A percentile compares a stretch with the other conserved stretches of the same genome.
These are phyloP conservation scores for Acanthornis magna DNA, from an alignment of 2,797 vertebrate genomes.

Conservation along the genomic window DNA sequence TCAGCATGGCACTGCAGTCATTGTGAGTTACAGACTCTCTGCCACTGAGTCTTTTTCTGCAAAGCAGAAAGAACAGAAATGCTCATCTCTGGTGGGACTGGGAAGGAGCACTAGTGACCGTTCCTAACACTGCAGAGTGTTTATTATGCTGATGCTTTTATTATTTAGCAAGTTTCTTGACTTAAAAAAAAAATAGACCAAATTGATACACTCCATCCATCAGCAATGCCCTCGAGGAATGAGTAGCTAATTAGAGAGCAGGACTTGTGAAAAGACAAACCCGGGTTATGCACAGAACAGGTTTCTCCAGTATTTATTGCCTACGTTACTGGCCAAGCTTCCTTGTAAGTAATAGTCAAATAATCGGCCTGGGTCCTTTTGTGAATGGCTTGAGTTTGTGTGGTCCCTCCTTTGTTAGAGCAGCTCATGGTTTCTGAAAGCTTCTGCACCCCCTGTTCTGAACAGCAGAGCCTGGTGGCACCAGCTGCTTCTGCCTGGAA, in stretches of 20 bases:
- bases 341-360: constrained; percentile 64
- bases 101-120: neutral
- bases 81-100: neutral
- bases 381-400: constrained; percentile 62
- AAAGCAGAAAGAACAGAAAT: neutral
- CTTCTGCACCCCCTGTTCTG: constrained; percentile 52
- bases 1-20: neutral
- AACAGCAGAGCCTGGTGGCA: constrained; percentile 50
- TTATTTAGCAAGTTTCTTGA: constrained; percentile 22
- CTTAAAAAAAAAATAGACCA: neutral
- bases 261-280: constrained; percentile 58
- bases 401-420: constrained; percentile 69
- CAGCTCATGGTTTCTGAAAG: constrained; percentile 64
- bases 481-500: constrained; percentile 64
- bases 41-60: neutral
- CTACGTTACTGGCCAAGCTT: constrained; percentile 47
- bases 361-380: constrained; percentile 62
- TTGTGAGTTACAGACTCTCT: neutral
- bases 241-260: constrained; percentile 63
- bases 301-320: constrained; percentile 68
- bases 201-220: constrained; percentile 44
- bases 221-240: constrained; percentile 53
- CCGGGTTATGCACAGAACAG: constrained; percentile 47
- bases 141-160: neutral
- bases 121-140: neutral